These are phyloP conservation scores for Glossosoma conforme DNA, from an alignment of 1,140 invertebrate species.

Conservation along the genomic window DNA sequence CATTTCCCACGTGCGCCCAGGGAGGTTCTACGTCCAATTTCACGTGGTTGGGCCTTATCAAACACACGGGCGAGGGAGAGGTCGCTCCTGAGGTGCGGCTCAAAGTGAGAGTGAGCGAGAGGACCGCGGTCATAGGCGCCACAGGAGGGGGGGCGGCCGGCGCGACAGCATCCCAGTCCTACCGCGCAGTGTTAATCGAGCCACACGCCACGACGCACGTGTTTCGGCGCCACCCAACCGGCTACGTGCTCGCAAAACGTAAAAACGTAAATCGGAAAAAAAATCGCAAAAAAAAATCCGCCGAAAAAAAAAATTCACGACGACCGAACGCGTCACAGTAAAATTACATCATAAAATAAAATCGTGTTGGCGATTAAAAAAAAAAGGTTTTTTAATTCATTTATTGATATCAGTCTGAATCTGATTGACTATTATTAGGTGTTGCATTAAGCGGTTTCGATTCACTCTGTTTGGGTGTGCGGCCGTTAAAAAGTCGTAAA, in stretches of 20 bases:
- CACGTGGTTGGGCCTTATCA: constrained; percentile 28
- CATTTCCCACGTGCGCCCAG: too few relatives aligned
- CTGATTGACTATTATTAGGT: too few relatives aligned
- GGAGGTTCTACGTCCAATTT: too few relatives aligned
- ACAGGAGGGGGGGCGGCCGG: constrained; percentile 34
- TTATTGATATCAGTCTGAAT: too few relatives aligned
- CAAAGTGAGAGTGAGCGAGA: constrained; percentile 15
- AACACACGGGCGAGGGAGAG: constrained; percentile 15
- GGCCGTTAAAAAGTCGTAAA: constrained; percentile 44
- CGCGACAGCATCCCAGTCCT: constrained; percentile 35
- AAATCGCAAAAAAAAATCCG: constrained; percentile 16
- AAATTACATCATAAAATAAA: too few relatives aligned
- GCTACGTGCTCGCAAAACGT: constrained; percentile 3
- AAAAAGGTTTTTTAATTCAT: too few relatives aligned
- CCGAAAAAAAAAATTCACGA: not conserved
- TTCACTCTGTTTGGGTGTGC: too few relatives aligned
- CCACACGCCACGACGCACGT: constrained; percentile 45
- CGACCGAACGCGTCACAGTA: not conserved
- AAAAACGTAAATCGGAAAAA: constrained; percentile 13
- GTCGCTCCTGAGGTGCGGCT: constrained; percentile 7
- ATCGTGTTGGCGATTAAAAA: too few relatives aligned
- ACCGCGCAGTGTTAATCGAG: constrained; percentile 45
- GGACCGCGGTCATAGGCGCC: constrained; percentile 38
- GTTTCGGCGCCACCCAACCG: not conserved
- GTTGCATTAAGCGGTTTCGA: too few relatives aligned